Conservation (phyloP, 2,888 invertebrate species). For the Spatulosminthurus flaviceps region DNA sequence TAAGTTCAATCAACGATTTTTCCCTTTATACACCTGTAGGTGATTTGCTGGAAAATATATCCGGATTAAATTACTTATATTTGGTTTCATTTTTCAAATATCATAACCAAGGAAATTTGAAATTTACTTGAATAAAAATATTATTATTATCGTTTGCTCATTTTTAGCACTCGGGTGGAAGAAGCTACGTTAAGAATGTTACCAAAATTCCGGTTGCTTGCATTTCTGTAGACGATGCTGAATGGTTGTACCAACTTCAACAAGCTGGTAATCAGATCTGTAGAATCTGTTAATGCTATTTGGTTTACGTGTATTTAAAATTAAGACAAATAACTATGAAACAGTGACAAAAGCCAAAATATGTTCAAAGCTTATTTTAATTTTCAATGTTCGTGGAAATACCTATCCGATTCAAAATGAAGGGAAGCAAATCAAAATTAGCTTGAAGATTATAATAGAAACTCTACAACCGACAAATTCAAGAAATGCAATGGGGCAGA, state of each 20-base stretch:
- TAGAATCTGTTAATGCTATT: constrained; percentile 54
- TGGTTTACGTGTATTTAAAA: neutral
- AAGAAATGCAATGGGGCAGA: constrained; percentile 79
- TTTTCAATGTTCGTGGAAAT: too few species aligned
- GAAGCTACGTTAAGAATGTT: constrained; percentile 68
- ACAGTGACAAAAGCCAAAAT: constrained; percentile 25
- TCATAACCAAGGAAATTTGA: neutral
- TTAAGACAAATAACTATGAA: too few species aligned
- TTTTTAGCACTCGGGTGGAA: constrained; percentile 57
- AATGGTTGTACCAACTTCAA: constrained; percentile 75
- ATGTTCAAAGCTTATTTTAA: constrained; percentile 70
- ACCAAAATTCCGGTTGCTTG: constrained; percentile 78
- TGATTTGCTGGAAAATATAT: constrained; percentile 58
- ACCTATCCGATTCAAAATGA: too few species aligned
- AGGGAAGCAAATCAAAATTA: too few species aligned
- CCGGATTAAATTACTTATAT: too few species aligned
- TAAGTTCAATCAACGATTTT: constrained; percentile 66
- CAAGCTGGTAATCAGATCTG: constrained; percentile 70
- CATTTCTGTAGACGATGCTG: constrained; percentile 82
- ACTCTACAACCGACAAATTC: constrained; percentile 72
- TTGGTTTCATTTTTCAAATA: neutral
- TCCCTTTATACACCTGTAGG: constrained; percentile 68
- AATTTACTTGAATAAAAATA: too few species aligned
- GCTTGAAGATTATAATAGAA: constrained; percentile 75
- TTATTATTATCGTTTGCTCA: neutral